phyloP scores from a whole-genome alignment of 2,888 invertebrate genomes.

The Leucoptera coffeella region DNA sequence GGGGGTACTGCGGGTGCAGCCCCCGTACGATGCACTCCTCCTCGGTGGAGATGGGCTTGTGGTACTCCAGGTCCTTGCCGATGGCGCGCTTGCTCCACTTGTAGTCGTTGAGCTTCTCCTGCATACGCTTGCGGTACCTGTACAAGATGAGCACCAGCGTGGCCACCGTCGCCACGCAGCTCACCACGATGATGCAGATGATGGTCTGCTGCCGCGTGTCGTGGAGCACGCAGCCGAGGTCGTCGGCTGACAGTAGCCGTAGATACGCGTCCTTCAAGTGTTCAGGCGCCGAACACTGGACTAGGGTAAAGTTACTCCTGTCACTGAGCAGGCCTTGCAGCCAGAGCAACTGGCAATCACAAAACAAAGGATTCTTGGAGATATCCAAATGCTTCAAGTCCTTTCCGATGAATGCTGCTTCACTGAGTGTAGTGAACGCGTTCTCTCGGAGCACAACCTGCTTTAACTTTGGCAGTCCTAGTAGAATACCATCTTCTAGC shows the following conservation, averaged over 20 bases:
- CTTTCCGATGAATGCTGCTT: conserved; percentile 72
- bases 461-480: conserved; percentile 72
- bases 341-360: conserved; percentile 78
- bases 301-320: conserved; percentile 62
- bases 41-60: conserved; percentile 78
- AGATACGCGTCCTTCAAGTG: conserved; percentile 65
- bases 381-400: conserved; percentile 71
- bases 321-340: conserved; percentile 65
- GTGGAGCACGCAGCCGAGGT: conserved; percentile 75
- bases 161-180: conserved; percentile 65
- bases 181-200: conserved; percentile 68
- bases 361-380: conserved; percentile 75
- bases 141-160: conserved; percentile 69
- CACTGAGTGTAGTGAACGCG: conserved; percentile 67
- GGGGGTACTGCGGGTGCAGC: conserved; percentile 51
- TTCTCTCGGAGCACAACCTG: conserved; percentile 75
- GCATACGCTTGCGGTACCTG: conserved; percentile 72
- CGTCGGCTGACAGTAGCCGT: conserved; percentile 63
- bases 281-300: conserved; percentile 69
- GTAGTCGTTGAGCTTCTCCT: conserved; percentile 77
- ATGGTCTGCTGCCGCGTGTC: conserved; percentile 76
- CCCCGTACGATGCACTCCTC: conserved; percentile 76
- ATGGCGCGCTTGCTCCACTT: conserved; percentile 71
- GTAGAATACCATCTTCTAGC: conserved; percentile 70
- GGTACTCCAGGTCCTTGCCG: conserved; percentile 81